These are phyloP conservation scores for Pasiphila rectangulata DNA, from an alignment of 2,888 invertebrate genomes.

Conservation along the genomic window DNA sequence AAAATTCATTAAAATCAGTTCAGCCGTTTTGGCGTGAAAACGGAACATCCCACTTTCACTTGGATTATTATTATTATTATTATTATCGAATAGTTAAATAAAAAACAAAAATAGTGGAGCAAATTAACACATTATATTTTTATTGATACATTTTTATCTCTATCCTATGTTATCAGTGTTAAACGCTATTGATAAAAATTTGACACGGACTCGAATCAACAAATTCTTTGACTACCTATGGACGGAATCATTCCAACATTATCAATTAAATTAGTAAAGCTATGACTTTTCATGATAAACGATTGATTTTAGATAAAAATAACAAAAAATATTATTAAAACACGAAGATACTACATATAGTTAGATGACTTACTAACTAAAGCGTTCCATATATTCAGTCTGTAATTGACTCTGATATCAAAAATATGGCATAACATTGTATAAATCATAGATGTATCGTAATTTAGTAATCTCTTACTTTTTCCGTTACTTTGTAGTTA, in stretches of 20 bases:
- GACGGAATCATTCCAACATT: constrained; percentile 58
- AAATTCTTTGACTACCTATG: constrained; percentile 45
- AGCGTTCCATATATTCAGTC: constrained; percentile 65
- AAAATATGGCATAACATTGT: constrained; percentile 57
- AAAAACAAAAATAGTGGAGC: constrained; percentile 56
- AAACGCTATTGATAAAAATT: constrained; percentile 59
- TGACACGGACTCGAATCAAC: constrained; percentile 40
- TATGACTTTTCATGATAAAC: constrained; percentile 71
- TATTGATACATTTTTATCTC: constrained; percentile 64
- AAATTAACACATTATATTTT: constrained; percentile 66
- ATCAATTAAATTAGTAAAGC: constrained; percentile 74
- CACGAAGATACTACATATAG: constrained; percentile 50
- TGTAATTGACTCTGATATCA: constrained; percentile 62
- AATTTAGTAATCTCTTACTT: constrained; percentile 71
- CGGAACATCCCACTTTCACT: too few relatives aligned
- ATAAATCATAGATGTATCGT: constrained; percentile 6
- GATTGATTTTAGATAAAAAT: constrained; percentile 54
- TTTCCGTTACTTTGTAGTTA: constrained; percentile 72
- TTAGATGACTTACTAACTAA: constrained; percentile 60
- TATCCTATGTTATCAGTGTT: constrained; percentile 48
- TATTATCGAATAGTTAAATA: constrained; percentile 19
- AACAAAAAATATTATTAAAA: constrained; percentile 45
- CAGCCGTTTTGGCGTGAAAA: too few relatives aligned
- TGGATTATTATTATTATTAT: too few relatives aligned
- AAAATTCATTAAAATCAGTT: too few relatives aligned